Conservation (phyloP, 2,888 invertebrate genomes). For the Pomacea canaliculata region DNA sequence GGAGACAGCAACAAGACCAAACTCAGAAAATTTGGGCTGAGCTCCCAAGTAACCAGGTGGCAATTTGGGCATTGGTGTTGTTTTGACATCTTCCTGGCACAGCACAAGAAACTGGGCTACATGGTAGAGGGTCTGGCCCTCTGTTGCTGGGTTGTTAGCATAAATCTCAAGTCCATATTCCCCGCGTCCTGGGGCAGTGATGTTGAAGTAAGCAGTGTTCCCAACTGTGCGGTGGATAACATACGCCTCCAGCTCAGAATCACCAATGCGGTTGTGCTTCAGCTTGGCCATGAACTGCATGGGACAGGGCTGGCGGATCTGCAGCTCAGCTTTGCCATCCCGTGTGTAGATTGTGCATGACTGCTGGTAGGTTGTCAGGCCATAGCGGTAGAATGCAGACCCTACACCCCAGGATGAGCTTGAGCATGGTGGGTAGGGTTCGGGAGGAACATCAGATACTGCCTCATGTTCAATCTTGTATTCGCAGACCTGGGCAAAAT, state of each 20-base stretch:
- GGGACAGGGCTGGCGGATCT: constrained; percentile 60
- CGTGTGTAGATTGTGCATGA: constrained; percentile 64
- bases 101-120: constrained; percentile 67
- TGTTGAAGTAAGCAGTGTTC: constrained; percentile 67
- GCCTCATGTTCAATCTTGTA: constrained; percentile 67
- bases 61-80: constrained; percentile 64
- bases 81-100: constrained; percentile 64
- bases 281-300: constrained; percentile 69
- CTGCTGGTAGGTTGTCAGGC: constrained; percentile 64
- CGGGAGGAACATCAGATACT: constrained; percentile 46
- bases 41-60: constrained; percentile 69
- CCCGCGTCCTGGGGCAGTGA: constrained; percentile 64
- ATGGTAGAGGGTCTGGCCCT: constrained; percentile 67
- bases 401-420: constrained; percentile 69
- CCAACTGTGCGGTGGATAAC: constrained; percentile 66
- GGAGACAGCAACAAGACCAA: constrained; percentile 59
- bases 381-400: constrained; percentile 64
- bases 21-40: constrained; percentile 66
- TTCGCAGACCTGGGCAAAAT: constrained; percentile 70
- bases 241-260: constrained; percentile 65
- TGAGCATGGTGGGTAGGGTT: constrained; percentile 69
- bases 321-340: constrained; percentile 67
- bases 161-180: constrained; percentile 69
- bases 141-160: constrained; percentile 67
- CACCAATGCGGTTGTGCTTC: constrained; percentile 61